These are phyloP conservation scores for Telmatochromis sp. DNA, from an alignment of 2,113 vertebrate genomes.

Conservation along the genomic window DNA sequence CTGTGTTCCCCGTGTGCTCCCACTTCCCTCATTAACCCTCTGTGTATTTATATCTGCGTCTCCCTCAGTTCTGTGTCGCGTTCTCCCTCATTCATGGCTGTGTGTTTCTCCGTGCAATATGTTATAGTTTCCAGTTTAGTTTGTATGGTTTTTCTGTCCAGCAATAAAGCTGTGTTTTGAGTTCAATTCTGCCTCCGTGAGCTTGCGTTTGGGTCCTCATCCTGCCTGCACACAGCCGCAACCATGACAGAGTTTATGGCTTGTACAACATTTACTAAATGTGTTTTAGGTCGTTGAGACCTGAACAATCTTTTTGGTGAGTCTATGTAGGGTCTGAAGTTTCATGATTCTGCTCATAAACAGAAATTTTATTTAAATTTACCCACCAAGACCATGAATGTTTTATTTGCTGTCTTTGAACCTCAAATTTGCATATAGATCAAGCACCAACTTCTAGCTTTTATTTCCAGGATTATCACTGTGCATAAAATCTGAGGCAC, in stretches of 20 bases:
- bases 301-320: background rate
- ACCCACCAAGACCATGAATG: background rate
- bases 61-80: too few species aligned
- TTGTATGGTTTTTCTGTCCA: too few species aligned
- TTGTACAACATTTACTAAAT: background rate
- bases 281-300: background rate
- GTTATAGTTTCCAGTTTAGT: too few species aligned
- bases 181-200: too few species aligned
- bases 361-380: background rate
- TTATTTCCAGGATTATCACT: background rate
- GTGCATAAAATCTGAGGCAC: background rate
- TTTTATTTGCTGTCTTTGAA: background rate
- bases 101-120: too few species aligned
- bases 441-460: background rate
- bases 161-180: too few species aligned
- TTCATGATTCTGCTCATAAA: background rate
- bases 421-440: background rate
- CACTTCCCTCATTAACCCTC: too few species aligned
- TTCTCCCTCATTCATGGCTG: too few species aligned
- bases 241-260: background rate
- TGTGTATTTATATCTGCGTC: too few species aligned
- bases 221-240: too few species aligned
- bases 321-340: rapidly evolving
- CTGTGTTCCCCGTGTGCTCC: too few species aligned
- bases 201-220: too few species aligned